These are phyloP conservation scores for Eupithecia abbreviata DNA, from an alignment of 2,888 invertebrate species.

Conservation along the genomic window DNA sequence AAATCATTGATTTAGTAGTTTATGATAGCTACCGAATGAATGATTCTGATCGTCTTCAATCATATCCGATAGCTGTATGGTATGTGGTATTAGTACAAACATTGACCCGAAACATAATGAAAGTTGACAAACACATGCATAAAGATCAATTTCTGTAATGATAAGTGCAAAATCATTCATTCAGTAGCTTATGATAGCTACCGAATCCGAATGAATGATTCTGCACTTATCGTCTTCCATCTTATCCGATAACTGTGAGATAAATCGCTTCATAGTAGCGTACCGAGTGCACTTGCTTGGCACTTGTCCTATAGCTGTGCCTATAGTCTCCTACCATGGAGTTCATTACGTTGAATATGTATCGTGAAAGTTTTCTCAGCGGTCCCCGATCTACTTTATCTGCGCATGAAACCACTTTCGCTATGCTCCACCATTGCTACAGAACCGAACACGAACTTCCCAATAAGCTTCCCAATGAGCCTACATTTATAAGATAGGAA, in stretches of 20 bases:
- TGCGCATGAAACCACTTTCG: slow-evolving; percentile 79
- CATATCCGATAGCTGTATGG: no score
- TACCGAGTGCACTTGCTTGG: slow-evolving; percentile 38
- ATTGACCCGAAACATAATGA: background rate
- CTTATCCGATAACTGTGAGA: slow-evolving; percentile 31
- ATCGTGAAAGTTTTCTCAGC: slow-evolving; percentile 82
- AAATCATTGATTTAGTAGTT: background rate
- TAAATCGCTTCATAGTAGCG: slow-evolving; percentile 23
- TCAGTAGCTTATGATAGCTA: no score
- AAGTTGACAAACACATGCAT: background rate
- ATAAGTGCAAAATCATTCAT: background rate
- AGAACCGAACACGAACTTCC: slow-evolving; percentile 61
- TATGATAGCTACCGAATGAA: no score
- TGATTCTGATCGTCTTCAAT: no score
- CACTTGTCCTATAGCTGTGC: slow-evolving; percentile 60
- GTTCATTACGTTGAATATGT: slow-evolving; percentile 68
- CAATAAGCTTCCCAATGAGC: slow-evolving; percentile 43
- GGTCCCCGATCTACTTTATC: slow-evolving; percentile 65
- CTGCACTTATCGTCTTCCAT: slow-evolving; percentile 23
- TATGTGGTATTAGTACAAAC: no score
- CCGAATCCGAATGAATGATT: no score
- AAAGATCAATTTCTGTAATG: background rate
- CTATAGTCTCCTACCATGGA: slow-evolving; percentile 52
- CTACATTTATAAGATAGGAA: background rate
- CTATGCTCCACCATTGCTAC: slow-evolving; percentile 62